Percentiles rank a stretch among this genome's conserved stretches.
Conservation (phyloP, 2,888 invertebrate genomes). For the Darwinula stevensoni region DNA sequence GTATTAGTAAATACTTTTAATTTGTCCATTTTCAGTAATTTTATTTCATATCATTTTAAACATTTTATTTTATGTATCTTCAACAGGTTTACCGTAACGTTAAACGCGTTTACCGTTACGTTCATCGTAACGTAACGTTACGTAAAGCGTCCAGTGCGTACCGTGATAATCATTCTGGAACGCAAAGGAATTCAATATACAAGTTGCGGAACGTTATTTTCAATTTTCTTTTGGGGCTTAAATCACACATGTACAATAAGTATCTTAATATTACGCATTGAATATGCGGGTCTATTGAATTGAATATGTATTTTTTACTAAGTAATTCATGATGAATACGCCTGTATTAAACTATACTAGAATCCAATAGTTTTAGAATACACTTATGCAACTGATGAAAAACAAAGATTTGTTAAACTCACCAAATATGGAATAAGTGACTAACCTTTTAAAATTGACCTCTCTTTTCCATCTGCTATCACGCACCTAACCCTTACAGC, state of each 20-base stretch:
- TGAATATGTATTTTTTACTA: slow-evolving; percentile 2
- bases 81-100: slow-evolving; percentile 2
- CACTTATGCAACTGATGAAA: slow-evolving; percentile 2
- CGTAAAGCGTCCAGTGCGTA: slow-evolving; percentile 2
- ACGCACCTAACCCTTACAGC: slow-evolving; percentile 2
- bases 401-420: slow-evolving; percentile 2
- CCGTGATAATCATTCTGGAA: slow-evolving; percentile 2
- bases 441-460: slow-evolving; percentile 2
- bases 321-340: slow-evolving; percentile 2
- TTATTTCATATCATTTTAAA: slow-evolving; percentile 2
- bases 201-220: slow-evolving; percentile 2
- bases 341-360: slow-evolving; percentile 2
- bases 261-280: slow-evolving; percentile 1
- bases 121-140: slow-evolving; percentile 1
- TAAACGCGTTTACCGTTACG: slow-evolving; percentile 2
- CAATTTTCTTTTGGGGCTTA: slow-evolving; percentile 2
- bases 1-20: slow-evolving; percentile 2
- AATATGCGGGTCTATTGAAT: slow-evolving; percentile 2
- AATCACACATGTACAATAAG: slow-evolving; percentile 2
- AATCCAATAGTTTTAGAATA: slow-evolving; percentile 2
- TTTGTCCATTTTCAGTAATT: slow-evolving; percentile 1
- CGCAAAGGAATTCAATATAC: slow-evolving; percentile 2
- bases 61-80: slow-evolving; percentile 2
- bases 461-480: slow-evolving; percentile 2
- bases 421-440: slow-evolving; percentile 2